Evolutionary conservation across 2,888 invertebrate genomes (phyloP), one percentile per base, ranked within the genome.

Genomic region (Chironomus riparius): DNA sequence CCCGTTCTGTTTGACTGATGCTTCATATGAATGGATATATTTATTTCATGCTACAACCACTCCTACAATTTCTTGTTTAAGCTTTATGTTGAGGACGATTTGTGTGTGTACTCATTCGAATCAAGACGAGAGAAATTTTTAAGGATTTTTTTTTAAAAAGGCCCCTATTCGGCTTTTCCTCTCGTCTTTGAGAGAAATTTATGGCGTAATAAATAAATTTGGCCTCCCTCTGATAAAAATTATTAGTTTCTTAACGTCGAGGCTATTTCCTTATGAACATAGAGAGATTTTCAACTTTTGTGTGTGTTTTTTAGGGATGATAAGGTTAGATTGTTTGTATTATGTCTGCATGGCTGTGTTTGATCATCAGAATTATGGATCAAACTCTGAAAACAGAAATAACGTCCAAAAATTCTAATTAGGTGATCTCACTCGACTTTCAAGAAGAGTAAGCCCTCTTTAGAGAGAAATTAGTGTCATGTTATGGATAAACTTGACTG

Each of bases 161-260:
- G 72, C 18, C 38, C 24, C 13, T 10, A n/a, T 18, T 15, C 21
- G 24, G 22, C 38, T 38, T 38, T 38, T 28, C 28, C 5, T 28
- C 28, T 28, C n/a, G 18, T 47, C 15, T 70, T 73, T 18, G 56
- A 21, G 38, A 24, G 22, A 73, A 61, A 73, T 73, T 73, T 73
- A 73, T 73, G n/a, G 72, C 72, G 13, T 50, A 73, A 73, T 73
- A 73, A 73, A 73, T 73, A 73, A 73, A 68, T 73, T 61, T 73
- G 61, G 62, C 61, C 65, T 65, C 65, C 38, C 68, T 68, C 62
- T 62, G 61, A 73, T 73, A 74, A 74, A 74, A 74, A 74, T 74
- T 65, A 74, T 74, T 74, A 74, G 74, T 74, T 74, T 68, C 68
- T 68, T 74, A 68, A 68, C 74, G 65, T 74, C 65, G n/a, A 56